These are phyloP conservation scores for Leptonema lineaticorne DNA, from an alignment of 1,140 invertebrate genomes.

Conservation along the genomic window DNA sequence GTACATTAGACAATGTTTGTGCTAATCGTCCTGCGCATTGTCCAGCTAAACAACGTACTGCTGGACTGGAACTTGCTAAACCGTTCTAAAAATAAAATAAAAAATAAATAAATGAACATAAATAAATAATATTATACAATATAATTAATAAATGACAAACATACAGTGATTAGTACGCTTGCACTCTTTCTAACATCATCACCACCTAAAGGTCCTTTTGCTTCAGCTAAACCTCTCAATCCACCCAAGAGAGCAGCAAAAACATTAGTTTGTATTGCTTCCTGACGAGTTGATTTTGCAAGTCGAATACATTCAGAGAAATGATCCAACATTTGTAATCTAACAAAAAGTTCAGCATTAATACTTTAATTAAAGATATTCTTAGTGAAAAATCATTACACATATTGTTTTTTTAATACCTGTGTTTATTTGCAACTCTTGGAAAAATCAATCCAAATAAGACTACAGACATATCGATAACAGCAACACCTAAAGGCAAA, in stretches of 20 bases:
- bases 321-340: slow-evolving; percentile 95
- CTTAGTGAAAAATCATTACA: slow-evolving; percentile 8
- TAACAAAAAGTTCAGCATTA: slow-evolving; percentile 33
- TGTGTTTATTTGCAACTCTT: slow-evolving; percentile 91
- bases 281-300: slow-evolving; percentile 87
- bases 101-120: neutral
- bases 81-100: slow-evolving; percentile 59
- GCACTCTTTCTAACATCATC: slow-evolving; percentile 88
- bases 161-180: slow-evolving; percentile 74
- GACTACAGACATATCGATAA: slow-evolving; percentile 91
- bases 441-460: slow-evolving; percentile 95
- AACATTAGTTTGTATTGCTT: slow-evolving; percentile 96
- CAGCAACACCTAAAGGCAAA: slow-evolving; percentile 91
- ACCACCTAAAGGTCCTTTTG: slow-evolving; percentile 82
- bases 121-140: slow-evolving; percentile 3
- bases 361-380: neutral
- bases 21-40: slow-evolving; percentile 67
- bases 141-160: slow-evolving; percentile 12
- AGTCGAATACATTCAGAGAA: slow-evolving; percentile 93
- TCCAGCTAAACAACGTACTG: slow-evolving; percentile 87
- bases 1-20: slow-evolving; percentile 44
- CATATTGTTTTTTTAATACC: too few relatives aligned
- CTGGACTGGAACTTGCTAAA: slow-evolving; percentile 80
- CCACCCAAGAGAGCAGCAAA: slow-evolving; percentile 91
- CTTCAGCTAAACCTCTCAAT: slow-evolving; percentile 84